A percentile compares a stretch with the other conserved stretches of the same genome.
Evolutionary conservation across 2,888 invertebrate genomes (phyloP).

Genomic region (Eristalis tenax): DNA sequence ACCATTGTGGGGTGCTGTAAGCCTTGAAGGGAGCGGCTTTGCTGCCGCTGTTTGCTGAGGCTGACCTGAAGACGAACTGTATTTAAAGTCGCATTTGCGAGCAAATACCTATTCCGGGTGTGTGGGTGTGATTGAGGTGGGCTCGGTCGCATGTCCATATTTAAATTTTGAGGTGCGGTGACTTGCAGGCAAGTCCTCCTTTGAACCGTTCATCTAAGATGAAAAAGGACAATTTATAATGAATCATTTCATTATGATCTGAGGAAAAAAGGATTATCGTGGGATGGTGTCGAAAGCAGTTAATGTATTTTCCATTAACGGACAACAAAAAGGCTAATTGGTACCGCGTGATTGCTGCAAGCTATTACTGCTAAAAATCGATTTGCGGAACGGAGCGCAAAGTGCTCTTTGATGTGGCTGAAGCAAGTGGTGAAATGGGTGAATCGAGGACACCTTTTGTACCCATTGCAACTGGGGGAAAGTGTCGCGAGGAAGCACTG

Average conservation of each 20-base stretch:
- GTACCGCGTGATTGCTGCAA: slow-evolving; percentile 1
- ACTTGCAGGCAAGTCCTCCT: not conserved
- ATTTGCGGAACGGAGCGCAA: not conserved
- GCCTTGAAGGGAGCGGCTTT: slow-evolving; percentile 20
- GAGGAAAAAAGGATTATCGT: not conserved
- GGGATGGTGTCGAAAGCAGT: not conserved
- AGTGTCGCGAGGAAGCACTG: not conserved
- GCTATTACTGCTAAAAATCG: not conserved
- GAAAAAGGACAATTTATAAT: not conserved
- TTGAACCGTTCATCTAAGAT: not conserved
- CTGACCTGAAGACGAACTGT: slow-evolving; percentile 9
- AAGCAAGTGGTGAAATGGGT: not conserved
- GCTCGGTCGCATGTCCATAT: not conserved
- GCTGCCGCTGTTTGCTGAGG: slow-evolving; percentile 21
- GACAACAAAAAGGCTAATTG: not conserved
- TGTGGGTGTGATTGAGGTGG: slow-evolving; percentile 38
- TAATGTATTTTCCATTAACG: not conserved
- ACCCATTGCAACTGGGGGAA: not conserved
- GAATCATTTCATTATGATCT: not conserved
- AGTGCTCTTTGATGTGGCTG: not conserved
- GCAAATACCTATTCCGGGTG: not conserved
- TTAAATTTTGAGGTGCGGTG: not conserved
- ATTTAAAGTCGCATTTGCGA: slow-evolving; percentile 21
- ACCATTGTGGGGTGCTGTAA: slow-evolving; percentile 1
- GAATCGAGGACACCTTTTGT: not conserved